Evolutionary conservation across 2,888 invertebrate species (phyloP).

Genomic region (Agelastica alni): DNA sequence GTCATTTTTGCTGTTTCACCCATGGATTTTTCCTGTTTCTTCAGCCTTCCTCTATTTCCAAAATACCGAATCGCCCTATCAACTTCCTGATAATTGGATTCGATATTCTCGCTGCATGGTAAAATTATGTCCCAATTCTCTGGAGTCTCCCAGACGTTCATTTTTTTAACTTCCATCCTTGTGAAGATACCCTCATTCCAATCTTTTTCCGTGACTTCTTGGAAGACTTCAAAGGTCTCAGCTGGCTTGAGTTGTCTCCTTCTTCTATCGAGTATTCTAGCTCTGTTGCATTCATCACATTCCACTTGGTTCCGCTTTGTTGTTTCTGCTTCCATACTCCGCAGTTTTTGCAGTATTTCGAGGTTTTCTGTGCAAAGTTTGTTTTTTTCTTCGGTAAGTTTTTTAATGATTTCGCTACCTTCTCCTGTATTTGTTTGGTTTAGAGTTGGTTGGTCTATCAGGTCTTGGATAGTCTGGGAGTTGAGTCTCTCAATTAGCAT

Average conservation of each 20-base stretch:
- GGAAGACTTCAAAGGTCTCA: conserved; percentile 18
- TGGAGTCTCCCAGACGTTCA: conserved; percentile 19
- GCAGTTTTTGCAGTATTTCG: no score
- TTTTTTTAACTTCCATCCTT: conserved; percentile 1
- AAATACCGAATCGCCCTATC: conserved; percentile 17
- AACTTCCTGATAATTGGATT: conserved; percentile 11
- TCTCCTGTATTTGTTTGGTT: no score
- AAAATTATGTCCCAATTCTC: conserved; percentile 11
- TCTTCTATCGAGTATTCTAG: conserved; percentile 5
- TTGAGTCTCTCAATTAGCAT: no score
- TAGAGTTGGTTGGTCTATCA: no score
- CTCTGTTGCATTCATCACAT: conserved; percentile 15
- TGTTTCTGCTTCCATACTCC: no score
- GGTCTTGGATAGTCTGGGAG: no score
- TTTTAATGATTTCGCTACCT: no score
- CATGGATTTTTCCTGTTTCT: conserved; percentile 7
- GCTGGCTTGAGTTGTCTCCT: conserved; percentile 6
- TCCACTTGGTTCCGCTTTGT: no score
- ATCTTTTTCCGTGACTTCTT: conserved; percentile 22
- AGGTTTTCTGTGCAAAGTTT: no score
- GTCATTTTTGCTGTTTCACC: conserved; percentile 30
- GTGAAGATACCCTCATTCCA: conserved; percentile 24
- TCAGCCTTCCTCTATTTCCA: conserved; percentile 18
- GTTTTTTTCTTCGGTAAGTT: no score
- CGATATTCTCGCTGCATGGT: conserved; percentile 22